phyloP scores from a whole-genome alignment of 2,113 vertebrate genomes.

The Drymodes brunneopygia region DNA sequence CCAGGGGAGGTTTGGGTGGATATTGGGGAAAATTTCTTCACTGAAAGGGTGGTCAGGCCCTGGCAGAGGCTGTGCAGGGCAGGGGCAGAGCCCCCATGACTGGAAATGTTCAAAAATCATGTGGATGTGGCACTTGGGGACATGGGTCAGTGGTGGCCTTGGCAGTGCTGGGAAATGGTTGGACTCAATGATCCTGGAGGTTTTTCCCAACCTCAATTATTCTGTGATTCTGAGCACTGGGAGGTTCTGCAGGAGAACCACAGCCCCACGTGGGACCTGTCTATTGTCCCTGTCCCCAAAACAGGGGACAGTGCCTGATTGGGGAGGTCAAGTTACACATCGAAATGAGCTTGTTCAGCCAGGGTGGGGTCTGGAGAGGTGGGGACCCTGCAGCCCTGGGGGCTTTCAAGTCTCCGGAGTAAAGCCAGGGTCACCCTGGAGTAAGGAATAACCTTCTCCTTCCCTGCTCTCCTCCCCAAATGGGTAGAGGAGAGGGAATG shows the following conservation, averaged over 20 bases:
- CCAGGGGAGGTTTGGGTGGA: background rate
- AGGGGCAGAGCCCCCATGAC: rapidly evolving
- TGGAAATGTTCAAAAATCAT: background rate
- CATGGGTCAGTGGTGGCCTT: rapidly evolving
- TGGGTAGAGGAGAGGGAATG: background rate
- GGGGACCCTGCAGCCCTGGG: background rate
- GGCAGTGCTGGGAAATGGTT: background rate
- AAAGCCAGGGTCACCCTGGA: background rate
- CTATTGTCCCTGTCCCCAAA: background rate
- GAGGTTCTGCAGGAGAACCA: background rate
- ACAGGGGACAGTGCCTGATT: background rate
- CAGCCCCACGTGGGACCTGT: too few species aligned
- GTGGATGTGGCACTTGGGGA: background rate
- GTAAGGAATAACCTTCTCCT: background rate
- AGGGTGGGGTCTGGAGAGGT: background rate
- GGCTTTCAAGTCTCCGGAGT: background rate
- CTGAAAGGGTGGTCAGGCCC: too few species aligned
- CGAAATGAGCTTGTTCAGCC: background rate
- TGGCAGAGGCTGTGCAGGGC: background rate
- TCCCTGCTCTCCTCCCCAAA: background rate
- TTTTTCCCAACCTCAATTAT: background rate
- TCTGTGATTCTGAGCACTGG: background rate
- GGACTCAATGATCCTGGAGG: background rate
- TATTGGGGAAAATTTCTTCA: rapidly evolving
- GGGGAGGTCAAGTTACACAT: background rate